Base-by-base conservation (phyloP, 2,113 vertebrate species). In the Irena cyanogastra region DNA sequence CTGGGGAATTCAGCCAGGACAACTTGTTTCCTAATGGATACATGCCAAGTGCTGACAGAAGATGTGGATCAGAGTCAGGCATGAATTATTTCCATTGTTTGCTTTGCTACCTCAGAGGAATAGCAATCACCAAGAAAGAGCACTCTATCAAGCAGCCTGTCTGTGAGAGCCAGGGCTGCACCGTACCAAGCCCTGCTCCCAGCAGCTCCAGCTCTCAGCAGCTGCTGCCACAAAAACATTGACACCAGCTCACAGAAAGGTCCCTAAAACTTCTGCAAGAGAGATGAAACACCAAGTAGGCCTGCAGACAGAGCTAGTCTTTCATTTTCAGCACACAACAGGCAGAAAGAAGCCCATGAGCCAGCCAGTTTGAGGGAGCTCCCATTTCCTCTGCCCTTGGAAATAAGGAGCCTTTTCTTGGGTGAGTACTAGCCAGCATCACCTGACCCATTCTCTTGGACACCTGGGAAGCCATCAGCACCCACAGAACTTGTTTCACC, bases 11-110 rank as follows among this genome's bases (percentile, higher is more conserved):
- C 47, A 56, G 53, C 65, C 87, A 96, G 84, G 77, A 84, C 44
- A 89, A 72, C 57, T 83, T 79, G 77, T 52, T 89, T 79, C 79
- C 88, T 60, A 56, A 63, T 60, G 53, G 22, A 71, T 52, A 16
- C 35, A 13, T 71, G 75, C 66, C 90, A 94, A 77, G 44, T 59
- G 47, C 88, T 88, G 75, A 95, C 68, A 75, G 93, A 90, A 86
- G 80, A 77, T 44, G 65, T 75, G 66, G 65, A 81, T 78, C 60
- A 53, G 71, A 88, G 70, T 81, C 83, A 88, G 82, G 83, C 65
- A 89, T 87, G 81, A 87, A 90, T 80, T 75, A 94, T 89, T 87
- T 79, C 75, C 80, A 75, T 66, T 92, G 76, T 89, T 83, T 90
- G 59, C 66, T 92, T 84, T 89, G 41, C 89, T 76, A 42, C 70